Percentiles rank a stretch among this genome's conserved stretches.
These are phyloP conservation scores for Manduca sexta DNA, from an alignment of 1,140 invertebrate genomes.

Conservation along the genomic window DNA sequence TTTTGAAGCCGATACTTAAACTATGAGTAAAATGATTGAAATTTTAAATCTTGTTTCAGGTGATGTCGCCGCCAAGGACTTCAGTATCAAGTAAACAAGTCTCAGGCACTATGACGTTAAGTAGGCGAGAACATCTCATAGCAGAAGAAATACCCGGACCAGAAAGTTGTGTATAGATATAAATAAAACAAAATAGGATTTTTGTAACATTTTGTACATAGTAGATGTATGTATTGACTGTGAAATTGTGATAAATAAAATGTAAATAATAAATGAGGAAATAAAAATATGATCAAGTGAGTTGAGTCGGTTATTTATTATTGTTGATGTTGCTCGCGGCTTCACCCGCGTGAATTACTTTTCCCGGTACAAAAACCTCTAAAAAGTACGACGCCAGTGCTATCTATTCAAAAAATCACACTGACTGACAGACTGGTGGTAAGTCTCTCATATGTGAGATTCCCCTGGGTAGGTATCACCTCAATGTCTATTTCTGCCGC, in stretches of 20 bases:
- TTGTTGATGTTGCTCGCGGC: not conserved
- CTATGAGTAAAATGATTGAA: too few species aligned
- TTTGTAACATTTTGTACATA: conserved; percentile 18
- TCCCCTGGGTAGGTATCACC: too few species aligned
- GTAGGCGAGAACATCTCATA: conserved; percentile 63
- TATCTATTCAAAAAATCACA: too few species aligned
- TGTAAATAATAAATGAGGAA: conserved; percentile 49
- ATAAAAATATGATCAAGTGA: not conserved
- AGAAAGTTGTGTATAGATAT: conserved; percentile 62
- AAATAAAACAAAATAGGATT: conserved; percentile 3
- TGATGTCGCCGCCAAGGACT: conserved; percentile 35
- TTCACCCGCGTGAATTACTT: too few species aligned
- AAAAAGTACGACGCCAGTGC: too few species aligned
- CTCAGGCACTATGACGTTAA: conserved; percentile 42
- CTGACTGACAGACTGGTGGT: too few species aligned
- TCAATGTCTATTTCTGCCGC: too few species aligned
- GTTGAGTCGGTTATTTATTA: not conserved
- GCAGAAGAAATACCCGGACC: conserved; percentile 64
- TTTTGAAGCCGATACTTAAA: too few species aligned
- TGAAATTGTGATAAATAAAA: conserved; percentile 62
- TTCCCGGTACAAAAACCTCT: not conserved
- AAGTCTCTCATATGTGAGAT: too few species aligned
- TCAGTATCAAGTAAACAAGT: conserved; percentile 36
- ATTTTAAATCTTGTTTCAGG: conserved; percentile 34
- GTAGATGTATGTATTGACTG: conserved; percentile 56